Percentiles rank a stretch among this genome's conserved stretches.
Evolutionary conservation across 2,113 vertebrate genomes (phyloP).

Genomic region (Bos taurus): DNA sequence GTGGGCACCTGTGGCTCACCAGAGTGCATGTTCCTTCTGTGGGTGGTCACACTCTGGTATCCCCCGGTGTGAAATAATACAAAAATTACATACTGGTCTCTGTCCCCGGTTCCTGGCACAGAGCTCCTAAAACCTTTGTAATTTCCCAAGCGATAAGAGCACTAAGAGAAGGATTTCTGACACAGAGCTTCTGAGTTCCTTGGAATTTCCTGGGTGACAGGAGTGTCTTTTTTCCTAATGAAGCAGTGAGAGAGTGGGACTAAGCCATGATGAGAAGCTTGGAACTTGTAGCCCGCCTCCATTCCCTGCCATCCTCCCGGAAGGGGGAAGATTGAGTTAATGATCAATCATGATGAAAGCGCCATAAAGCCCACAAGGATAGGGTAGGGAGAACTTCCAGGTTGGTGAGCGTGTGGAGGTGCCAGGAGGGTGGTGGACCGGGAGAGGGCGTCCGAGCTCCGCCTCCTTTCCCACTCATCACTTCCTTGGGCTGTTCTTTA

Average conservation of each 20-base stretch:
- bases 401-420: fast-evolving
- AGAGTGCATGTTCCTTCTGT: not conserved
- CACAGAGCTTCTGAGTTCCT: not conserved
- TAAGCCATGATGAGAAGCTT: not conserved
- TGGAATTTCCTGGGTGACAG: not conserved
- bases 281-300: not conserved
- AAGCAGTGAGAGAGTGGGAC: not conserved
- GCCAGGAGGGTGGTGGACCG: not conserved
- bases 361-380: not conserved
- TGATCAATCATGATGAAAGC: not conserved
- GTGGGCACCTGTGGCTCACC: no score
- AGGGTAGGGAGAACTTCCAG: not conserved
- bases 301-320: not conserved
- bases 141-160: not conserved
- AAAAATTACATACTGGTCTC: not conserved
- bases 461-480: not conserved
- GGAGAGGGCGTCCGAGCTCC: not conserved
- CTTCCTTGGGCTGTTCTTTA: not conserved
- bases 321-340: not conserved
- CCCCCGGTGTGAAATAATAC: not conserved
- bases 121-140: not conserved
- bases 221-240: not conserved
- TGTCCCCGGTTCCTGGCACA: not conserved
- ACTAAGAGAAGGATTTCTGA: not conserved
- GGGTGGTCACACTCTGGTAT: not conserved